Evolutionary conservation across 2,797 vertebrate species (phyloP), one percentile per base, ranked within the genome.

Genomic region (Hydrolagus colliei): DNA sequence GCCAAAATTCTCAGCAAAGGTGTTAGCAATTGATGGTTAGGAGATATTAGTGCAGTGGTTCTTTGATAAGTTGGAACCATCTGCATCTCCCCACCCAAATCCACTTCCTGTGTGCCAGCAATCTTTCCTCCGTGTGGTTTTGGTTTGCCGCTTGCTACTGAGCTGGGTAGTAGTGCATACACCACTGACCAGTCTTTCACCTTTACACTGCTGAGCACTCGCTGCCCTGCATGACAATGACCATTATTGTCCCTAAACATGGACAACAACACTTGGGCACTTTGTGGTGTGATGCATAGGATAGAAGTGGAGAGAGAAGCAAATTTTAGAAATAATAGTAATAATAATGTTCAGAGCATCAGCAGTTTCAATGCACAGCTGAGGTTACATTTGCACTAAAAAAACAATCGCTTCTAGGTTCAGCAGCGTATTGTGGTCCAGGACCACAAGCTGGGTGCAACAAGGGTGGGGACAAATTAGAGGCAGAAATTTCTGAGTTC

Each of bases 31-130:
- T 94, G 92, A 91, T 91, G 91, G 88, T 89, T 86, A 89, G 90
- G 88, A 89, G 89, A 88, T 88, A 90, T 90, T 89, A 88, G 88
- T 89, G 90, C 89, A 90, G 89, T 90, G 88, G 89, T 89, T 90
- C 91, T 91, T 89, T 92, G 90, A 92, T 91, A 89, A 84, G 90
- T 90, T 91, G 90, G 91, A 92, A 89, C 88, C 88, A 88, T 87
- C 86, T 88, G 89, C 90, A 86, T 14, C 52, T 86, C 94, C 93
- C 94, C 95, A 94, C 95, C 95, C 95, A 93, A 90, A 92, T 89
- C 93, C 94, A 94, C 95, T 95, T 96, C 96, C 95, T 95, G 91
- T 90, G 77, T 88, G 89, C 90, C 90, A 88, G 86, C n/a, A 87
- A 89, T 73, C 86, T 89, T 87, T 91, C 88, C 89, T 89, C 89